phyloP scores from a whole-genome alignment of 2,888 invertebrate species.

The Aelia acuminata region DNA sequence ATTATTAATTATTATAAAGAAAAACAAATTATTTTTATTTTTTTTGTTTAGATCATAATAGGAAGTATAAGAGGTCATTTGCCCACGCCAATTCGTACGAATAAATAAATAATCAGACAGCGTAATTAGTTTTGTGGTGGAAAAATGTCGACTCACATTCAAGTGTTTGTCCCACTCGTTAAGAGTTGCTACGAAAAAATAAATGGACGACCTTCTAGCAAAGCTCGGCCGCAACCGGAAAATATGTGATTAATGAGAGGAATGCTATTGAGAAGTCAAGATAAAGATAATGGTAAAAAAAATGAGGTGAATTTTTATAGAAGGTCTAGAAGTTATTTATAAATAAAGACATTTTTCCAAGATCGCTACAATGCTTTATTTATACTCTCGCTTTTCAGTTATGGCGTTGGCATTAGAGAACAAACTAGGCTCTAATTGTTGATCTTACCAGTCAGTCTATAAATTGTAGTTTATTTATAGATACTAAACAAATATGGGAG shows the following conservation, averaged over 20 bases:
- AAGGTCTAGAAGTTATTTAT: background rate
- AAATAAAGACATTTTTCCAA: no score
- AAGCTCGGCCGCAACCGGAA: background rate
- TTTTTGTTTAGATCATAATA: no score
- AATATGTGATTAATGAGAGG: constrained; percentile 1
- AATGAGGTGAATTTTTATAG: background rate
- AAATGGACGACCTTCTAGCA: background rate
- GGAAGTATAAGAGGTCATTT: background rate
- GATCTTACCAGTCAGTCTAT: no score
- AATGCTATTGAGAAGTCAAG: constrained; percentile 29
- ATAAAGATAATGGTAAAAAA: background rate
- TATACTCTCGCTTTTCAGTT: no score
- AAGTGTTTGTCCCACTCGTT: background rate
- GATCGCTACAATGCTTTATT: no score
- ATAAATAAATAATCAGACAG: background rate
- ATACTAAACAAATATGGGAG: no score
- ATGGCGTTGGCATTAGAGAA: no score
- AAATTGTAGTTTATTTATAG: no score
- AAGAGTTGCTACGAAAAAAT: background rate
- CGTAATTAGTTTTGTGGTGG: background rate
- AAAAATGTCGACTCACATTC: background rate
- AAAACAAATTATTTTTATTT: no score
- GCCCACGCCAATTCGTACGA: background rate
- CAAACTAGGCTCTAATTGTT: no score
- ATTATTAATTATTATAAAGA: no score